phyloP scores from a whole-genome alignment of 2,113 vertebrate species.

The Xiphophorus hellerii region DNA sequence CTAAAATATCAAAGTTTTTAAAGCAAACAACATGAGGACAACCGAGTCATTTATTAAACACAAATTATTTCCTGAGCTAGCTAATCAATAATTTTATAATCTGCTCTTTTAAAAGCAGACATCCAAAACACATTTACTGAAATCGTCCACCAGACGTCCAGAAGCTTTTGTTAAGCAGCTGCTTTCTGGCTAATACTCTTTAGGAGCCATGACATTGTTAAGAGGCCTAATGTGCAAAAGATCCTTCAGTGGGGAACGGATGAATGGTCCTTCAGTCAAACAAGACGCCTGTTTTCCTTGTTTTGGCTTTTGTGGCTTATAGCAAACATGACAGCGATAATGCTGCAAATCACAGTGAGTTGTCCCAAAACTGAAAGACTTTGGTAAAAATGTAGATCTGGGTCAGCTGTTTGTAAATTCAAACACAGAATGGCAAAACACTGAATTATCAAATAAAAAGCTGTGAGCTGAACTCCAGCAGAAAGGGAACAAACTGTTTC shows the following conservation, averaged over 20 bases:
- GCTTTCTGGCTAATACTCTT: slow-evolving; percentile 22
- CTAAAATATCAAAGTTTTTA: neutral
- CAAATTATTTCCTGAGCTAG: slow-evolving; percentile 36
- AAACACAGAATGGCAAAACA: neutral
- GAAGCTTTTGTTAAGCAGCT: slow-evolving; percentile 35
- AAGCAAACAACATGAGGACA: neutral
- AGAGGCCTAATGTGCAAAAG: slow-evolving; percentile 30
- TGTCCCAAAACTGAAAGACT: neutral
- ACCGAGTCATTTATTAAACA: slow-evolving; percentile 12
- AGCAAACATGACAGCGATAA: neutral
- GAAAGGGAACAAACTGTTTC: slow-evolving; percentile 5
- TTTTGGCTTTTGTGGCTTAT: neutral
- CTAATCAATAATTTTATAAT: slow-evolving; percentile 31
- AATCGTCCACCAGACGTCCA: neutral
- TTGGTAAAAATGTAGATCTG: neutral
- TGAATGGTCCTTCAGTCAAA: neutral
- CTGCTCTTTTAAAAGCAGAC: neutral
- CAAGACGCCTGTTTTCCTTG: neutral
- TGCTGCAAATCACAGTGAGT: neutral
- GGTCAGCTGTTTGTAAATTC: neutral
- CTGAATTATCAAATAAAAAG: neutral
- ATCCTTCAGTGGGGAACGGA: neutral
- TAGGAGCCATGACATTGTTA: slow-evolving; percentile 25
- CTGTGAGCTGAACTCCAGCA: neutral
- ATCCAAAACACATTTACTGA: neutral